Evolutionary conservation across 2,113 vertebrate species (phyloP), one percentile per base, ranked within the genome.

Genomic region (Noturus placidus): DNA sequence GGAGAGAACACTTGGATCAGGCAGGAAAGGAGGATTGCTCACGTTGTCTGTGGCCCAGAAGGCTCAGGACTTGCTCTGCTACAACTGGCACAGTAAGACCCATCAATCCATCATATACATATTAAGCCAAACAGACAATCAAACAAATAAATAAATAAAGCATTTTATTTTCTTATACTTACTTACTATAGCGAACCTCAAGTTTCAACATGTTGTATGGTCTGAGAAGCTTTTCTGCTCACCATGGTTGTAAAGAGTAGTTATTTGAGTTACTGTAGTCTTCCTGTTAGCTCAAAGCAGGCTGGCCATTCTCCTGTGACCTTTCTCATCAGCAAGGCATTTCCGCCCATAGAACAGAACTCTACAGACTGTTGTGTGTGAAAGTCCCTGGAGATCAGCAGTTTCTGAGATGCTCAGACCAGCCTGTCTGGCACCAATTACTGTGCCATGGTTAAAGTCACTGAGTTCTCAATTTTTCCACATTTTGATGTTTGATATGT

Each of bases 61-160:
- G 97, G 97, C 57, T 99, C 98, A 74, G 97, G 96, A 89, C 93
- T 99, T 90, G 97, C 97, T 57, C 93, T 99, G 72, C 89, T 99
- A 89, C 97, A 97, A 89, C 96, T 99, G 35, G 94, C 96, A 82
- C 95, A 96, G 98, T 99, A 79, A 93, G 97, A 61, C n/a, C 38
- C 6, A 15, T 22, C 1, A 19, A 50, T 14, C 46, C 52, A 74
- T 84, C 33, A 83, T 27, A 8, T 65, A 20, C n/a, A 46, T 30
- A 46, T n/a, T 6, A 50, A 76, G 25, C 20, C 38, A 77, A 50
- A 77, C 25, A 25, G 50, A 50, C 15, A 54, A 78, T 9, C 17
- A 35, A 4, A 70, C 33, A 38, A 38, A 61, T 25, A 61, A 61
- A 22, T 61, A 67, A 67, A 35, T 20, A 2, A 1, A 19, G 20